Base-by-base conservation (phyloP, 2,797 vertebrate species). In the Anguilla pacifica region DNA sequence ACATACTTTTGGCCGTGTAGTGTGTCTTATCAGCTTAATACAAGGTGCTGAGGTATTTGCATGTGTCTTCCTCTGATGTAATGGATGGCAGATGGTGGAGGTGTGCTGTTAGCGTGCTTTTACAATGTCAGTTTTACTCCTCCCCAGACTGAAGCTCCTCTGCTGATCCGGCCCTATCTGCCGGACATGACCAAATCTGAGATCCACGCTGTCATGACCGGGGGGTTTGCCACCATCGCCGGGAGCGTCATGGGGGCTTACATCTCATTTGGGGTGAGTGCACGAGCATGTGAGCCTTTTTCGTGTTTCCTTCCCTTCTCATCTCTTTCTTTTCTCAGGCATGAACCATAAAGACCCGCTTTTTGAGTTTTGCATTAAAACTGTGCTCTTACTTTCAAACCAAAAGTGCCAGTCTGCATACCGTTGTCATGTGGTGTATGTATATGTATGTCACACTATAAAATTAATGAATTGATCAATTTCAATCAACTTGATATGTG, bases 211-310 rank as follows among this genome's bases (percentile, higher is more conserved):
- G 98, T 99, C 86, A 97, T 99, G 96, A 95, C 95, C 0, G 98
- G 98, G 1, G 98, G 98, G 88, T 99, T 98, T 51, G 96, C 97
- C 77, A 99, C 99, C 39, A 99, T 99, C 0, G 98, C 99, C 0
- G 98, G 98, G 86, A 99, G 97, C 0, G 97, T 99, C 79, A 97
- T 99, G 97, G 99, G 98, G 0, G 97, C 98, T 25, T 99, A 98
- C 91, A 99, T 99, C 91, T 97, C 97, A 57, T 98, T 99, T 90
- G 98, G 98, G 96, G 98, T 99, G 92, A 95, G 97, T 90, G 4
- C 86, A 70, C 0, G 0, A 79, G 35, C 39, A 22, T 46, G 4
- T 6, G 31, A 10, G 10, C 3, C 7, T 70, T 3, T n/a, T 13
- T 61, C 25, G 59, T 46, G 15, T 81, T 22, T 81, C 7, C 6